Conservation (phyloP, 2,113 vertebrate species). For the Sorex fumeus region DNA sequence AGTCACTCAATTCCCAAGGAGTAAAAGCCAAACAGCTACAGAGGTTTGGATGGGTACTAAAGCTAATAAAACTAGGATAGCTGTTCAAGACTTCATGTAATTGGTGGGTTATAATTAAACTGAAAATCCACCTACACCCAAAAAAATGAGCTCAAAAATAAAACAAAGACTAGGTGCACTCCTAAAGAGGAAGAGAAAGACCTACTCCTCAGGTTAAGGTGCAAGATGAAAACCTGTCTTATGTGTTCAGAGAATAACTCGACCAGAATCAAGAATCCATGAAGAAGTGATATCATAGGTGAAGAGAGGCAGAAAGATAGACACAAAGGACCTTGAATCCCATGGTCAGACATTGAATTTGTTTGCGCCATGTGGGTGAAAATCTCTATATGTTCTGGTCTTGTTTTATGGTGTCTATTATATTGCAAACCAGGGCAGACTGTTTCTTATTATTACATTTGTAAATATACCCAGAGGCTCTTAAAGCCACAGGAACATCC, state of each 20-base stretch:
- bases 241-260: background rate
- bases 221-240: background rate
- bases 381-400: conserved; percentile 13
- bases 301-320: background rate
- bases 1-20: background rate
- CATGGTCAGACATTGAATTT: background rate
- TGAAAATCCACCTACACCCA: background rate
- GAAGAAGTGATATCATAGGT: background rate
- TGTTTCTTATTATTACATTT: conserved; percentile 79
- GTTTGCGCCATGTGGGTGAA: background rate
- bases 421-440: conserved; percentile 70
- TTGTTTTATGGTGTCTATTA: conserved; percentile 79
- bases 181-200: background rate
- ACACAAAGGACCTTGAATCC: conserved; percentile 50
- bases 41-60: background rate
- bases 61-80: background rate
- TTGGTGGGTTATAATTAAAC: background rate
- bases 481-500: conserved; percentile 76
- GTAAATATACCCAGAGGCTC: conserved; percentile 80
- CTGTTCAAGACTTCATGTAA: background rate
- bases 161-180: background rate
- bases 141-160: background rate
- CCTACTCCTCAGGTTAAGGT: background rate
- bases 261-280: conserved; percentile 18
- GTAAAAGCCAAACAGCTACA: background rate